Base-by-base conservation (phyloP, 2,888 invertebrate species). In the Ypsolopha sequella region DNA sequence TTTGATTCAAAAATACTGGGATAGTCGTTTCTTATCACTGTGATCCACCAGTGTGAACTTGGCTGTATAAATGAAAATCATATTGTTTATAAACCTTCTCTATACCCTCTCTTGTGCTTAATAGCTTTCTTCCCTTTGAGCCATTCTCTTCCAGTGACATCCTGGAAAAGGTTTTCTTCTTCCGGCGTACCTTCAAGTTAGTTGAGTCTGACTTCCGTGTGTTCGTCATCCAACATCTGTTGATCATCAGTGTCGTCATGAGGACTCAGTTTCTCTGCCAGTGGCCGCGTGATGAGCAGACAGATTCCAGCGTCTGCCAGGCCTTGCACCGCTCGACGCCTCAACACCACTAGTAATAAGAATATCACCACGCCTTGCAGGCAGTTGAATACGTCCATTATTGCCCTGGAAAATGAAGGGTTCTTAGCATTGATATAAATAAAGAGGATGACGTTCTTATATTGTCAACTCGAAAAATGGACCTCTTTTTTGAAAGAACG, bases 281-380 rank as follows among this genome's bases (percentile, higher is more conserved):
- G 54, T 0, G 73, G 76, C 10, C 71, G 64, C 2, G 75, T 80
- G 53, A 79, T 39, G 33, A 57, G 55, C 38, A 76, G 56, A 51
- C 78, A 82, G 57, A n/a, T 13, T 8, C 34, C n/a, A 7, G 41
- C 50, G 8, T 8, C 33, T 10, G 87, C 88, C 48, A 91, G 61
- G 1, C 87, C 88, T 48, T 78, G 68, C 48, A 90, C 76, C 0
- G 89, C 89, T 2, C 88, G 78, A 57, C 84, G 88, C 54, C 91
- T 72, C 46, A 89, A 78, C 13, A 90, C 72, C 6, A 91, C 89
- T 50, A 91, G 69, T 24, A 91, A 75, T 34, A 91, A 55, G 68
- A 91, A 91, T 64, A 91, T 90, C 35, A 90, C 71, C 6, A 91
- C 68, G 0, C 92, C 92, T 86, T 91, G 91, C 6, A 91, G 76